Evolutionary conservation across 2,113 vertebrate genomes (phyloP).

Genomic region (Sporophila hypoxantha): DNA sequence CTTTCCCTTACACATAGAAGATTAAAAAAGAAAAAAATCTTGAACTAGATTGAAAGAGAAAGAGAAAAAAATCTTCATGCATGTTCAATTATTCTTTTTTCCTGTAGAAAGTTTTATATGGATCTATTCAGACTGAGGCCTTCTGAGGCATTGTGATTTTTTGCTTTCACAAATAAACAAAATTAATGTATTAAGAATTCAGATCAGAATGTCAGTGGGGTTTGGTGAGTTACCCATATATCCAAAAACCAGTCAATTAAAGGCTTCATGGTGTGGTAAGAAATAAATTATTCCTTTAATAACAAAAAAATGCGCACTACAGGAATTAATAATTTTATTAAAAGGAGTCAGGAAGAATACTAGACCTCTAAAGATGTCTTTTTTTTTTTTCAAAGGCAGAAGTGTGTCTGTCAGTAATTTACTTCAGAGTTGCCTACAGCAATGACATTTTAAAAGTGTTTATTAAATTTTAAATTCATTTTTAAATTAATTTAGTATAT

Average conservation of each 20-base stretch:
- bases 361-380: background rate
- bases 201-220: background rate
- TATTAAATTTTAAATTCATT: background rate
- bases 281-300: background rate
- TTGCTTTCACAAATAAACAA: background rate
- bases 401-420: background rate
- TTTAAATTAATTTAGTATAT: background rate
- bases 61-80: too few species aligned
- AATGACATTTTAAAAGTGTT: background rate
- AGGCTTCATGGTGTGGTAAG: background rate
- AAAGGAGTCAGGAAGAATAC: background rate
- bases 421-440: background rate
- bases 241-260: background rate
- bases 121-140: background rate
- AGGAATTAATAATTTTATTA: background rate
- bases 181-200: background rate
- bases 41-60: background rate
- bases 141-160: background rate
- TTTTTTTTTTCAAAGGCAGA: background rate
- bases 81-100: background rate
- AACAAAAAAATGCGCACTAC: background rate
- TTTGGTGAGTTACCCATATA: background rate
- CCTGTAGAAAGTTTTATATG: background rate
- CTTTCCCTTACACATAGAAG: background rate
- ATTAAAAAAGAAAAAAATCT: too few species aligned